Evolutionary conservation across 2,888 invertebrate species (phyloP), one percentile per base, ranked within the genome.

Genomic region (Synergus itoensis): DNA sequence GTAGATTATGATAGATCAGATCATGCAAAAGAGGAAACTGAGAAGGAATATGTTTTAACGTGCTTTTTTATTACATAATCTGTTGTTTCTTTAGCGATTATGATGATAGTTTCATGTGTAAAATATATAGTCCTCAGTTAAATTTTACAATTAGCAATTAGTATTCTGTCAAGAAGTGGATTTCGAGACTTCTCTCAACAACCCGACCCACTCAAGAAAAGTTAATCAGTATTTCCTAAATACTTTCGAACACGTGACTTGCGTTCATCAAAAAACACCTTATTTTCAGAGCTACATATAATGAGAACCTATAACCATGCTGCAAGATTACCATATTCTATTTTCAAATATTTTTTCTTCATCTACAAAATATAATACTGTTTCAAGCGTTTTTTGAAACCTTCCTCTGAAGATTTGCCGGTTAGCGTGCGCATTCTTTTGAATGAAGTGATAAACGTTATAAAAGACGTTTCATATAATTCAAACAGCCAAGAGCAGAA

Each of bases 41-140:
- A 28, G 45, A 40, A 73, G 73, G 36, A 36, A 73, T n/a, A 65
- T 48, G 48, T 73, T 48, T 48, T 40, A 36, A 53, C 41, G 36
- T 67, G 45, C 36, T 73, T 73, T 48, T 73, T 28, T 16, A 36
- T 11, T 65, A 41, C n/a, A 65, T 80, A 77, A 69, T 80, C 43
- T 57, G 64, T 77, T 78, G 0, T 63, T 43, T 63, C 21, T 65
- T 45, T 69, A 4, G 40, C 12, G 41, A 67, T 65, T 60, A 21
- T 60, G 12, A 60, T 60, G 18, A 21, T 65, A 65, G 11, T 67
- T 43, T 43, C 67, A 43, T 18, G 21, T 43, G 18, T 67, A 18
- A 18, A 67, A 67, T 11, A 14, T 18, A 43, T 14, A 45, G 43
- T 67, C 45, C 67, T 67, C 67, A 45, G 43, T 67, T 18, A 41